phyloP scores from a whole-genome alignment of 1,140 invertebrate genomes.

The Eueides isabella region DNA sequence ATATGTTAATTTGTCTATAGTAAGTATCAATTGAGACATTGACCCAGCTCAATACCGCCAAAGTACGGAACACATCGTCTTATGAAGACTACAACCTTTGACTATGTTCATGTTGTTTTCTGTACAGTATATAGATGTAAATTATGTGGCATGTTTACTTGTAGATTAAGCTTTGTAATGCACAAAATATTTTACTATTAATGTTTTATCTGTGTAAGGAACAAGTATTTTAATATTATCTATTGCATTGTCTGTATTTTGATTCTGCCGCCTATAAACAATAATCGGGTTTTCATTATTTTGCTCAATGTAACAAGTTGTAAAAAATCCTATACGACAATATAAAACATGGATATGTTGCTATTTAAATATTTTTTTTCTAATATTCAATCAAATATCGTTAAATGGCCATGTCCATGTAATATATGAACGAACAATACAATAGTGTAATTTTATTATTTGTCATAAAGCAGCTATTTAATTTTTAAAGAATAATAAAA shows the following conservation, averaged over 20 bases:
- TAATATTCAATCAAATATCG: not conserved
- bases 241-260: constrained; percentile 27
- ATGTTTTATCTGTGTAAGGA: constrained; percentile 34
- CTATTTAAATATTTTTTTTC: not conserved
- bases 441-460: constrained; percentile 17
- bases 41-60: constrained; percentile 2
- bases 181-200: constrained; percentile 59
- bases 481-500: constrained; percentile 24
- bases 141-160: constrained; percentile 64
- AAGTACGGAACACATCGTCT: constrained; percentile 17
- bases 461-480: constrained; percentile 32
- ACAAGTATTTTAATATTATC: constrained; percentile 39
- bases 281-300: not conserved
- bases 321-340: not conserved
- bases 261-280: constrained; percentile 23
- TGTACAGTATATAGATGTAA: constrained; percentile 65
- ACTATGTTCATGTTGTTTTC: constrained; percentile 61
- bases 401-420: constrained; percentile 2
- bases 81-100: constrained; percentile 49
- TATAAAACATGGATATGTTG: not conserved
- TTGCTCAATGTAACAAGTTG: constrained; percentile 5
- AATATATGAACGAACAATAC: not conserved
- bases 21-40: not conserved
- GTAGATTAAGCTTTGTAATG: constrained; percentile 66
- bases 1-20: not conserved